Evolutionary conservation across 2,113 vertebrate species (phyloP).

Genomic region (Tragelaphus scriptus): DNA sequence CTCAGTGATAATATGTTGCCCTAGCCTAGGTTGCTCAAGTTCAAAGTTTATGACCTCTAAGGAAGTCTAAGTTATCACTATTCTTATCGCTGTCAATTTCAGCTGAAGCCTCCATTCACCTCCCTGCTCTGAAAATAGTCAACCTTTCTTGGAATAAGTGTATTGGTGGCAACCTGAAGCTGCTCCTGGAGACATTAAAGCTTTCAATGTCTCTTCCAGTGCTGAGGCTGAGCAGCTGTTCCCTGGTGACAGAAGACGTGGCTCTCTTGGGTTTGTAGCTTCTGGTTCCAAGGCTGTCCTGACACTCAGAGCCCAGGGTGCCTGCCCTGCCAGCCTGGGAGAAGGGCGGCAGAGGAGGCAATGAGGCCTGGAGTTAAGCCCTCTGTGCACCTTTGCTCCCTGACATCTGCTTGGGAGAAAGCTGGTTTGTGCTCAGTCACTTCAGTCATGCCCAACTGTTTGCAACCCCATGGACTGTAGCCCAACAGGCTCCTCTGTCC

Average conservation of each 20-base stretch:
- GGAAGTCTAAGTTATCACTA: conserved; percentile 65
- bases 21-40: neutral
- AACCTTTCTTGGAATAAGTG: conserved; percentile 93
- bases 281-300: neutral
- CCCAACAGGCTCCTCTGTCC: neutral
- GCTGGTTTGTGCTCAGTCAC: neutral
- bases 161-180: conserved; percentile 85
- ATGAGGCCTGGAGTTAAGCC: neutral
- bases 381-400: neutral
- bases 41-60: conserved; percentile 40
- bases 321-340: neutral
- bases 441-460: neutral
- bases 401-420: neutral
- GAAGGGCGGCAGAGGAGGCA: neutral
- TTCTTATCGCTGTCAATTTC: conserved; percentile 70
- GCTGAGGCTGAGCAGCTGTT: conserved; percentile 91
- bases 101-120: conserved; percentile 83
- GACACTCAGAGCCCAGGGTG: neutral
- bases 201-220: conserved; percentile 78
- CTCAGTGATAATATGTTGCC: neutral
- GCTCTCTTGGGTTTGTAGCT: conserved; percentile 82
- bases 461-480: neutral
- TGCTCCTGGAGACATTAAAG: conserved; percentile 84
- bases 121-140: conserved; percentile 83
- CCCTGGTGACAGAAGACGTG: conserved; percentile 85